Evolutionary conservation across 2,888 invertebrate genomes (phyloP), one percentile per base, ranked within the genome.

Genomic region (Trichopoda pennipes): DNA sequence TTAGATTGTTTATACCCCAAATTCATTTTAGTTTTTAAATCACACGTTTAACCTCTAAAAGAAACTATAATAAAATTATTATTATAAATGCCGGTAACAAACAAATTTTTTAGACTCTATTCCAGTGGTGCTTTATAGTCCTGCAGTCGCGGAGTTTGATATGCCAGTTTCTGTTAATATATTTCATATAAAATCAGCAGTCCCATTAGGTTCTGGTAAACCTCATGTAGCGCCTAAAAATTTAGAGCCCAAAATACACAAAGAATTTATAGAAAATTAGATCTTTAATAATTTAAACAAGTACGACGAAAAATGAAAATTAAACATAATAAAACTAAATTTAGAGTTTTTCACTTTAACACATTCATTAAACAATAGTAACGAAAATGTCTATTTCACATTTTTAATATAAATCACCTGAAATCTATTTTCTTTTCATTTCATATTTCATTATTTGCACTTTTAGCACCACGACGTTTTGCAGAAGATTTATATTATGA

Each of bases 231-330:
- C 19, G 14, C 19, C 16, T 17, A 64, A 35, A 4, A 63, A 4
- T n/a, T 42, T 44, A 17, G 23, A 35, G 38, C 60, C 80, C 0
- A 79, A 77, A 82, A 75, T 88, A 79, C 92, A 94, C 87, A 93
- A 93, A 91, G 91, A 93, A 87, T 95, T 95, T 90, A 93, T 94
- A 61, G 94, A 95, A 92, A 94, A 94, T 83, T 95, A 94, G 94
- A 92, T 93, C 87, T 91, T 92, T 23, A 38, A 61, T n/a, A 61
- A 74, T 38, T 42, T 76, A 8, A 55, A 70, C 17, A 75, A 70
- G 80, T 61, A 23, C 4, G 44, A 23, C 4, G 44, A 44, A 16
- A 8, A 38, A 14, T 21, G 7, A 38, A 38, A 12, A 60, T 60
- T 42, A 6, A 8, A 38, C 7, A 21, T 21, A 9, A 35, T 38